A percentile compares a stretch with the other conserved stretches of the same genome.
Conservation (phyloP, 2,113 vertebrate genomes). For the Phaethornis superciliosus region DNA sequence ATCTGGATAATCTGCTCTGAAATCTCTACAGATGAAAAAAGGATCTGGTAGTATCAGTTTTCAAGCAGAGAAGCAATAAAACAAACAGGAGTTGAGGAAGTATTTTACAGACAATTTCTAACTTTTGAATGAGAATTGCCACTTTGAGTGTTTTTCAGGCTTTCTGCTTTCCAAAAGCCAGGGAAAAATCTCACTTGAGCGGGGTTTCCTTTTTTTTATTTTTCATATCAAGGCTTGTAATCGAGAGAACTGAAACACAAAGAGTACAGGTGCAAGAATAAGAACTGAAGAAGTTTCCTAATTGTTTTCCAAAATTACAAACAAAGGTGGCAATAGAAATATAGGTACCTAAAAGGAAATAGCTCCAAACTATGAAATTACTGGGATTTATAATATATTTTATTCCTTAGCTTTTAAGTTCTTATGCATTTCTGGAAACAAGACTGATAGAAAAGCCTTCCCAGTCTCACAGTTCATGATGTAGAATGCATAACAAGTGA, state of each 20-base stretch:
- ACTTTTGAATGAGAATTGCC: constrained; percentile 50
- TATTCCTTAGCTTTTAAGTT: constrained; percentile 27
- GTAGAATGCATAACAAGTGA: background rate
- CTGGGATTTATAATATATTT: background rate
- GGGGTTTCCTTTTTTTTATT: constrained; percentile 24
- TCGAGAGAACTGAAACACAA: constrained; percentile 60
- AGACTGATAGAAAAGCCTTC: background rate
- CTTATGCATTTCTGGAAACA: background rate
- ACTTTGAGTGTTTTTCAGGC: constrained; percentile 66
- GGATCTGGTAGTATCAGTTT: background rate
- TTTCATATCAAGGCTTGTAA: constrained; percentile 57
- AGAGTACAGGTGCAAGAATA: constrained; percentile 54
- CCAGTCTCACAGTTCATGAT: background rate
- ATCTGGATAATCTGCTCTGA: background rate
- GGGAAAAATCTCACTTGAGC: constrained; percentile 58
- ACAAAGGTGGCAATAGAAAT: constrained; percentile 45
- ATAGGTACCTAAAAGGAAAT: constrained; percentile 29
- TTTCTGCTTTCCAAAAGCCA: constrained; percentile 39
- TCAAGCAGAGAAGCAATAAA: background rate
- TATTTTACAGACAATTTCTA: constrained; percentile 23
- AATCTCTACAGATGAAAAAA: background rate
- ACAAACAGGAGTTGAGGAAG: constrained; percentile 36
- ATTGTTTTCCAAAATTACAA: constrained; percentile 69
- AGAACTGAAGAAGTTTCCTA: constrained; percentile 57
- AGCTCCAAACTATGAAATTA: constrained; percentile 8